Percentiles rank a stretch among this genome's conserved stretches.
Conservation (phyloP, 2,888 invertebrate genomes). For the Sepioteuthis lessoniana region DNA sequence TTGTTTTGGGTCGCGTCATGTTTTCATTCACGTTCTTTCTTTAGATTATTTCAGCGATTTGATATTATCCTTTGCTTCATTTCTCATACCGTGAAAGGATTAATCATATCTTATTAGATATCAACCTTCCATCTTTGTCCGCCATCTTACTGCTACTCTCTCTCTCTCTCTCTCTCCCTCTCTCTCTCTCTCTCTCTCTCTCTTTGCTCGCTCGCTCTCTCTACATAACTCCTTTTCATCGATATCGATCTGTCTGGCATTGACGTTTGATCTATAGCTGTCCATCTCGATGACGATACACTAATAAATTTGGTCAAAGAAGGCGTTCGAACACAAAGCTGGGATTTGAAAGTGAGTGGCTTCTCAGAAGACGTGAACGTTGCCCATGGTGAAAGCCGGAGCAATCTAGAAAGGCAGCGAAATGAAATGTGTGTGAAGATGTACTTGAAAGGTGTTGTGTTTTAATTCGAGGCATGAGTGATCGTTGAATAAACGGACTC, state of each 20-base stretch:
- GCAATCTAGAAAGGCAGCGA: not conserved
- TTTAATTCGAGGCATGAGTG: no score
- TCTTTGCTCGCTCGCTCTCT: no score
- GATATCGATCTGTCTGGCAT: conserved; percentile 5
- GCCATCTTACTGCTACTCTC: not conserved
- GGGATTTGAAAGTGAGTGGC: not conserved
- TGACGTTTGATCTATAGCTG: not conserved
- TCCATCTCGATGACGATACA: not conserved
- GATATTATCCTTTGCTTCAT: not conserved
- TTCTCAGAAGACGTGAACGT: not conserved
- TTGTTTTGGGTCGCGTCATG: not conserved
- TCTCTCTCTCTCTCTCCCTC: no score
- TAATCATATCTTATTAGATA: not conserved
- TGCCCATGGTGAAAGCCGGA: not conserved
- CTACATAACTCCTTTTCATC: no score
- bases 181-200: no score
- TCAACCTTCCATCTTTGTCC: not conserved
- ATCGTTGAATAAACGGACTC: no score
- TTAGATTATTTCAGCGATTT: not conserved
- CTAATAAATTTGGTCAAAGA: not conserved
- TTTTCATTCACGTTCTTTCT: not conserved
- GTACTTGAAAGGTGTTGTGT: no score
- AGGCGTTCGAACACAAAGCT: not conserved
- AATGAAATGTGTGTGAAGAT: no score
- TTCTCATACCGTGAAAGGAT: not conserved